Conservation (phyloP, 2,113 vertebrate species). For the Eulemur rufifrons region DNA sequence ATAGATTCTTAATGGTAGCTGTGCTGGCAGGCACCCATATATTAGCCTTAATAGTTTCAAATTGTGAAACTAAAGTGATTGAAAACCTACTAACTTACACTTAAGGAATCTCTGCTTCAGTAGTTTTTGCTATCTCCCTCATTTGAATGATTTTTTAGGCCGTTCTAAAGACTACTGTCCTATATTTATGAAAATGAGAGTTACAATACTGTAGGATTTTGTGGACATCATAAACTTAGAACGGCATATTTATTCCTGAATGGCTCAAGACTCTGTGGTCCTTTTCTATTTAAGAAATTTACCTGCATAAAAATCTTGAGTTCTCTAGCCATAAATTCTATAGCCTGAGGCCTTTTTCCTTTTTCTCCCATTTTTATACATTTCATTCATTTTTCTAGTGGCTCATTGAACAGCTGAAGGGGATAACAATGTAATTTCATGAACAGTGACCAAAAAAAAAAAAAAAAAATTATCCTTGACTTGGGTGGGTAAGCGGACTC, state of each 20-base stretch:
- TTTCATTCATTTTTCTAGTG: conserved; percentile 56
- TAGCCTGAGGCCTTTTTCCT: conserved; percentile 55
- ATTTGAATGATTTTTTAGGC: conserved; percentile 68
- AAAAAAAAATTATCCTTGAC: not conserved
- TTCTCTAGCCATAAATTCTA: conserved; percentile 54
- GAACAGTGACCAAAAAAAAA: conserved; percentile 18
- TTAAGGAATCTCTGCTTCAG: conserved; percentile 64
- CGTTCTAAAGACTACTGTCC: conserved; percentile 47
- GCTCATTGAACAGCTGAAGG: conserved; percentile 64
- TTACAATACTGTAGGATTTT: conserved; percentile 50
- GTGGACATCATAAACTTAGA: conserved; percentile 57
- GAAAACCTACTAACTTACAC: conserved; percentile 65
- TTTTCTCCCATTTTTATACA: conserved; percentile 45
- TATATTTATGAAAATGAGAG: conserved; percentile 49
- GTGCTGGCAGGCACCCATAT: conserved; percentile 46
- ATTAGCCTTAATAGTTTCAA: conserved; percentile 58
- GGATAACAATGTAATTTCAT: conserved; percentile 57
- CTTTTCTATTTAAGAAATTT: conserved; percentile 72
- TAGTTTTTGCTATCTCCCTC: conserved; percentile 46
- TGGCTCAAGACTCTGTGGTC: conserved; percentile 43
- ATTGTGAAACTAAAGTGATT: conserved; percentile 60
- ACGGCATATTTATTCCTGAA: conserved; percentile 40
- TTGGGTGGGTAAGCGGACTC: conserved; percentile 46
- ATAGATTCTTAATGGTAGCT: conserved; percentile 57
- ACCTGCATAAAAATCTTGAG: conserved; percentile 63